Conservation (phyloP, 2,797 vertebrate genomes). For the Champsocephalus esox region DNA sequence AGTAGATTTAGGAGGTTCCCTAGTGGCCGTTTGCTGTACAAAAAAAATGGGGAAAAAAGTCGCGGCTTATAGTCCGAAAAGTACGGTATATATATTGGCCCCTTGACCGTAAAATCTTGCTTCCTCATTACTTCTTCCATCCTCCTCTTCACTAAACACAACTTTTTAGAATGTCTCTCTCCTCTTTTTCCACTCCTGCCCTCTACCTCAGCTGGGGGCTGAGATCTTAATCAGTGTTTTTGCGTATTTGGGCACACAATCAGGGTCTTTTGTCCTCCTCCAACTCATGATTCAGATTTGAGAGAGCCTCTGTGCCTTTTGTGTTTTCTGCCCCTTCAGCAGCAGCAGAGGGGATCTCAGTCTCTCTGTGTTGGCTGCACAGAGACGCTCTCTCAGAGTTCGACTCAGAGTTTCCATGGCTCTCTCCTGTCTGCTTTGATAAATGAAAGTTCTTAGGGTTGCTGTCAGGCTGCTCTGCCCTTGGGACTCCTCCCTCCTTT, state of each 20-base stretch:
- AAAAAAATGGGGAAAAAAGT: no score
- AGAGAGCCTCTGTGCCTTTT: slow-evolving; percentile 49
- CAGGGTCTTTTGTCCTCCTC: slow-evolving; percentile 58
- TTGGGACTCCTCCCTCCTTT: slow-evolving; percentile 67
- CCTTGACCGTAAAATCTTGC: background rate
- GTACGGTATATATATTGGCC: background rate
- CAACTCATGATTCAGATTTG: slow-evolving; percentile 63
- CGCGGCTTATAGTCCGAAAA: no score
- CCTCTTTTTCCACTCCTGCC: slow-evolving; percentile 11
- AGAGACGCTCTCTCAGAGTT: slow-evolving; percentile 51
- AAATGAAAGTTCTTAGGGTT: slow-evolving; percentile 76
- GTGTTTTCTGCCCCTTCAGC: slow-evolving; percentile 49
- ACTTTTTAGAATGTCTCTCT: slow-evolving; percentile 17
- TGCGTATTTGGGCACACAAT: slow-evolving; percentile 56
- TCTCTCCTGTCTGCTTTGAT: slow-evolving; percentile 69
- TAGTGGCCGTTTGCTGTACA: no score
- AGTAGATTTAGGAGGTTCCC: no score
- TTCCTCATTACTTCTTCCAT: slow-evolving; percentile 5
- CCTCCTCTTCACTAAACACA: slow-evolving; percentile 10
- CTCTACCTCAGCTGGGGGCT: slow-evolving; percentile 46
- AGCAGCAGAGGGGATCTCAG: slow-evolving; percentile 54
- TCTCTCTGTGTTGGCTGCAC: slow-evolving; percentile 44
- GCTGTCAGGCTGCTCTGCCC: slow-evolving; percentile 70
- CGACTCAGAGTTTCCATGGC: slow-evolving; percentile 75
- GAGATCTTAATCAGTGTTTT: slow-evolving; percentile 64